These are phyloP conservation scores for Xenopus petersii DNA, from an alignment of 2,797 vertebrate genomes.

Conservation along the genomic window DNA sequence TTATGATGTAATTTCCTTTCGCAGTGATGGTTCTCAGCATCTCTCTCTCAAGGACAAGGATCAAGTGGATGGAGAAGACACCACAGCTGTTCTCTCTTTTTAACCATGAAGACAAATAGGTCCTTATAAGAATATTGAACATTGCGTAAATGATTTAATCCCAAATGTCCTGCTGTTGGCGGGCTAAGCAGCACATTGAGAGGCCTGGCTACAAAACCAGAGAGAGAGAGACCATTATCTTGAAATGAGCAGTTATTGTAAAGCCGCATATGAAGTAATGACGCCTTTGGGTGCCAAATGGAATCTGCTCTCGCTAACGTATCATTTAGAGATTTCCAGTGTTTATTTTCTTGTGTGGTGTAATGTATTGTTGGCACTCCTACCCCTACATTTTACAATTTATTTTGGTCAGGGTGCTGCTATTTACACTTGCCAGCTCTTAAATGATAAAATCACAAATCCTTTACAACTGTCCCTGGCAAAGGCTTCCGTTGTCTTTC, in stretches of 20 bases:
- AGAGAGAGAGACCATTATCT: slow-evolving; percentile 23
- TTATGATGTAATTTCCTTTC: slow-evolving; percentile 21
- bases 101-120: slow-evolving; percentile 12
- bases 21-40: background rate
- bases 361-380: slow-evolving; percentile 26
- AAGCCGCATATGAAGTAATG: slow-evolving; percentile 47
- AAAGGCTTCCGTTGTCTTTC: background rate
- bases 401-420: slow-evolving; percentile 8
- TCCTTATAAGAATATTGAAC: slow-evolving; percentile 20
- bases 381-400: slow-evolving; percentile 22
- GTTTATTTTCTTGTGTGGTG: slow-evolving; percentile 32
- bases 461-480: slow-evolving; percentile 3
- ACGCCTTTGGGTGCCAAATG: slow-evolving; percentile 36
- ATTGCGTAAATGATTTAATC: slow-evolving; percentile 33
- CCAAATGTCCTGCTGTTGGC: slow-evolving; percentile 25
- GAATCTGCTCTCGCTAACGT: slow-evolving; percentile 34
- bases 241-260: slow-evolving; percentile 41
- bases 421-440: slow-evolving; percentile 16
- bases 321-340: slow-evolving; percentile 38
- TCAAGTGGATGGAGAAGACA: slow-evolving; percentile 1
- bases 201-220: slow-evolving; percentile 15
- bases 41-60: slow-evolving; percentile 15
- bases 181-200: slow-evolving; percentile 6
- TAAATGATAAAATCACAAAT: slow-evolving; percentile 34
- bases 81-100: slow-evolving; percentile 23